Base-by-base conservation (phyloP, 2,888 invertebrate species). In the Norana najaformis region DNA sequence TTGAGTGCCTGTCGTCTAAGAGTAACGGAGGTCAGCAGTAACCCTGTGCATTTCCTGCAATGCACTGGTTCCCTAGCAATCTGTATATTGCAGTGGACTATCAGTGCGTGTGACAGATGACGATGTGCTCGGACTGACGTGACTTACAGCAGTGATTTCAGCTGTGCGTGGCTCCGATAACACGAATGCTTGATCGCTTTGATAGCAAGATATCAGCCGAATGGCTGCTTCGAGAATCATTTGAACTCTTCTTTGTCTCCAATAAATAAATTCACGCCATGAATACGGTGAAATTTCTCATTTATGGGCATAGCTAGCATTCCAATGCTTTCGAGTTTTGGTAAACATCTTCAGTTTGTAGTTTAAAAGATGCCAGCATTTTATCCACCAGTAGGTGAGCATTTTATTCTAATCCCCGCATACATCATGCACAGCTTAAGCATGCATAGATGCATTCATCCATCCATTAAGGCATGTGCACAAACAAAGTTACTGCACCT, bases 101-200 rank as follows among this genome's bases (percentile, higher is more conserved):
- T 69, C 69, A 69, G n/a, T 30, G 69, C n/a, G 2, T n/a, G 30
- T 69, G 69, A 69, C 30, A 69, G 69, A 69, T 69, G n/a, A 69
- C 69, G n/a, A 69, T 69, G 30, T 69, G 69, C 69, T n/a, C 13
- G 69, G 69, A 69, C 69, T 69, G 69, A 69, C 69, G 69, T 69
- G 69, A 69, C 69, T 69, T 69, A n/a, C 6, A 1, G 69, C 69
- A 69, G n/a, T 69, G 69, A 69, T 6, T n/a, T 69, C 69, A 69
- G 69, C 69, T n/a, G 69, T 69, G 69, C n/a, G 69, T 69, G 69
- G n/a, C n/a, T 69, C 69, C n/a, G 69, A 69, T 69, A 69, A 69
- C 69, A 69, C n/a, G 69, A 30, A n/a, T 69, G 69, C 69, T 8
- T 69, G 69, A 69, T 69, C 8, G 69, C 69, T 69, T 8, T 69